Percentiles rank a stretch among this genome's conserved stretches.
Evolutionary conservation across 1,140 invertebrate genomes (phyloP).

Genomic region (Episyrphus balteatus): DNA sequence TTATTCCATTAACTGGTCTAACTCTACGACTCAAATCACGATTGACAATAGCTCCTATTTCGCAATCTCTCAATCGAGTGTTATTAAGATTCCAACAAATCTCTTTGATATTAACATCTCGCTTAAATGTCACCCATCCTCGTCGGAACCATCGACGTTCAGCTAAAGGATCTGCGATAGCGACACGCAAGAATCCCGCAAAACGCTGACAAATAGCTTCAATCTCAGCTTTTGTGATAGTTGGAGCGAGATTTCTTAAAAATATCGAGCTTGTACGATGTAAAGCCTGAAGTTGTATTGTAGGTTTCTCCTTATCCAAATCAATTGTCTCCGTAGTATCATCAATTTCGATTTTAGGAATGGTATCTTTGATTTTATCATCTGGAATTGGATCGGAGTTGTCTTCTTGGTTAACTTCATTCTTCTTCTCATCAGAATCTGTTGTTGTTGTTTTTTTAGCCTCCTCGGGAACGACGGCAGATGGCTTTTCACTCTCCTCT

Average conservation of each 20-base stretch:
- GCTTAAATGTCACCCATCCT: conserved; percentile 96
- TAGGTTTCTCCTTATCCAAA: conserved; percentile 40
- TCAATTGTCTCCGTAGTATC: conserved; percentile 26
- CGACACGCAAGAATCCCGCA: conserved; percentile 90
- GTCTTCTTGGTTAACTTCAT: conserved; percentile 12
- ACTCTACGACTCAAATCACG: conserved; percentile 86
- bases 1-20: conserved; percentile 84
- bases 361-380: conserved; percentile 1
- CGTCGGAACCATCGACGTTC: conserved; percentile 90
- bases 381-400: background rate
- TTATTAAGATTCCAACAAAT: conserved; percentile 99
- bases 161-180: conserved; percentile 91
- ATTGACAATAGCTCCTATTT: conserved; percentile 89
- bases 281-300: conserved; percentile 52
- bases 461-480: background rate
- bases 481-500: conserved; percentile 5
- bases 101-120: conserved; percentile 97
- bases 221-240: conserved; percentile 92
- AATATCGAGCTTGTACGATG: conserved; percentile 97
- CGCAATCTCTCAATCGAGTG: conserved; percentile 71
- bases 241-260: conserved; percentile 86
- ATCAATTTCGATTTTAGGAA: conserved; percentile 6
- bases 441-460: conserved; percentile 9
- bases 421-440: conserved; percentile 8
- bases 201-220: conserved; percentile 94